A percentile compares a stretch with the other conserved stretches of the same genome.
phyloP scores from a whole-genome alignment of 2,113 vertebrate genomes.

The Notiomystis cincta region DNA sequence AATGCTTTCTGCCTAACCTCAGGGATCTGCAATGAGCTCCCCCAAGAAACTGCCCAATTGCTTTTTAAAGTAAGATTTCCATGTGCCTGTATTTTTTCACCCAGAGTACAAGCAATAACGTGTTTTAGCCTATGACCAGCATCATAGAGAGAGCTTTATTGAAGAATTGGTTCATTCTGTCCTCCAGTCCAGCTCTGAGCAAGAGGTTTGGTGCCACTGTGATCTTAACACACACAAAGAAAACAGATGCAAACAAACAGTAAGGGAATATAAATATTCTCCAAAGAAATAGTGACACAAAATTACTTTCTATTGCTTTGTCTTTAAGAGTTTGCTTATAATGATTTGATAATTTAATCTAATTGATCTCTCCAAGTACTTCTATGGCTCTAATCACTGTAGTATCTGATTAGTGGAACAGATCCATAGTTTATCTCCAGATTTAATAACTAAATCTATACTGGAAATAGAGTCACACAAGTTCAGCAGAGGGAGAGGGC shows the following conservation, averaged over 20 bases:
- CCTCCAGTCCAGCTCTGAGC: neutral
- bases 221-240: neutral
- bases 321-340: constrained; percentile 48
- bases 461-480: constrained; percentile 40
- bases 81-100: neutral
- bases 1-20: neutral
- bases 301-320: constrained; percentile 55
- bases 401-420: constrained; percentile 44
- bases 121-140: neutral
- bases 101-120: neutral
- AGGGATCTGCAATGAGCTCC: neutral
- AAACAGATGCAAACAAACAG: constrained; percentile 5
- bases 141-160: neutral
- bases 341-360: constrained; percentile 61
- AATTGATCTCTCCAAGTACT: constrained; percentile 48
- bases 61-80: neutral
- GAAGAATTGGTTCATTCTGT: neutral
- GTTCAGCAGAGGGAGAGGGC: constrained; percentile 13
- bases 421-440: constrained; percentile 63
- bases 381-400: constrained; percentile 41
- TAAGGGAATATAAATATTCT: constrained; percentile 9
- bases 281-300: constrained; percentile 12
- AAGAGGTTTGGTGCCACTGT: neutral
- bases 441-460: constrained; percentile 67
- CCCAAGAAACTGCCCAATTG: neutral